Evolutionary conservation across 2,888 invertebrate species (phyloP).

Genomic region (Acrobeloides nanus): DNA sequence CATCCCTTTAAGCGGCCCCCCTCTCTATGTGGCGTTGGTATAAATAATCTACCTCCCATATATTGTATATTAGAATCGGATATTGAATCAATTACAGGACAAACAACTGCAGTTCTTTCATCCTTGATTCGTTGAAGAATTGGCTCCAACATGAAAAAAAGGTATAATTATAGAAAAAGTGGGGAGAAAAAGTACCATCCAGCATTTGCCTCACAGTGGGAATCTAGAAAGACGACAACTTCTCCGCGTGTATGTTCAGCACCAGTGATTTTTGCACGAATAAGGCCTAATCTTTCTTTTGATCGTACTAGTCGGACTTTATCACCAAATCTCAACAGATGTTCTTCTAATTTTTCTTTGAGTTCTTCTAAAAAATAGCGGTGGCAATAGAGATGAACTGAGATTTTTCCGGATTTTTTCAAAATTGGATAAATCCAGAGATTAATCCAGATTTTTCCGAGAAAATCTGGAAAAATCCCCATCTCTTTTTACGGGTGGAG

Average conservation of each 20-base stretch:
- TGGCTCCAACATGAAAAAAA: slow-evolving; percentile 68
- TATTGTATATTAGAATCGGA: slow-evolving; percentile 73
- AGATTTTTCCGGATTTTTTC: too few relatives aligned
- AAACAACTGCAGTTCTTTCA: slow-evolving; percentile 71
- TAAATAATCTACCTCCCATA: slow-evolving; percentile 58
- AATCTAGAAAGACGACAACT: slow-evolving; percentile 77
- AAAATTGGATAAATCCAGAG: too few relatives aligned
- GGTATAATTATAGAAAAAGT: neutral
- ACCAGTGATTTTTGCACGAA: slow-evolving; percentile 70
- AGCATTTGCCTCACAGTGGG: slow-evolving; percentile 75
- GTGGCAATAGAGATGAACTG: too few relatives aligned
- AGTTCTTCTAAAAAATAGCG: too few relatives aligned
- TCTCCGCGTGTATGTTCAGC: slow-evolving; percentile 76
- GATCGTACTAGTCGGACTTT: slow-evolving; percentile 69
- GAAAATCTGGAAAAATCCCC: too few relatives aligned
- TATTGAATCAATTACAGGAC: slow-evolving; percentile 91
- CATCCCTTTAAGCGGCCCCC: too few relatives aligned
- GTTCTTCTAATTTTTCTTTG: too few relatives aligned
- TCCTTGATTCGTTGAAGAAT: slow-evolving; percentile 76
- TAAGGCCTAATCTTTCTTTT: slow-evolving; percentile 73
- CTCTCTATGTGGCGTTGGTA: neutral
- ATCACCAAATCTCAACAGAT: slow-evolving; percentile 61
- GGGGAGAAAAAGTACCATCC: slow-evolving; percentile 67
- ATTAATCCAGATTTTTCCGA: too few relatives aligned
- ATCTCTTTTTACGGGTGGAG: too few relatives aligned